Conservation (phyloP, 2,113 vertebrate species). For the Phylloscopus trochiloides region DNA sequence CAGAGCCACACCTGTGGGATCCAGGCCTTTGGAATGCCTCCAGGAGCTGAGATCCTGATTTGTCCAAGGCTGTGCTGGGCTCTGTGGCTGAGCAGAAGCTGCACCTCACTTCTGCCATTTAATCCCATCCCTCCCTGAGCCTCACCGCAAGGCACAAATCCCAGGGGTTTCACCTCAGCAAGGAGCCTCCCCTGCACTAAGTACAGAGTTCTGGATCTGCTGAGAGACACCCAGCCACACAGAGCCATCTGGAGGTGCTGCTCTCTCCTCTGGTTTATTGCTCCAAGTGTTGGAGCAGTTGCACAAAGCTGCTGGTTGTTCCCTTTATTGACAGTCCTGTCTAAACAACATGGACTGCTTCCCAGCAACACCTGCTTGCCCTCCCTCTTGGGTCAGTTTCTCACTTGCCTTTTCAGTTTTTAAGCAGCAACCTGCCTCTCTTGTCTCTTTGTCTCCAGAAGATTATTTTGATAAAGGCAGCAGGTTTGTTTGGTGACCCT, state of each 20-base stretch:
- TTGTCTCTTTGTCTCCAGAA: background rate
- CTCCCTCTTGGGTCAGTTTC: background rate
- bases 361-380: background rate
- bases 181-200: background rate
- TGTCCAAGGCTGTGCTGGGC: background rate
- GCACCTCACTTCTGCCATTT: fast-evolving
- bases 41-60: background rate
- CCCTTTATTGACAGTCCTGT: background rate
- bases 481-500: fast-evolving
- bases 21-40: background rate
- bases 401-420: background rate
- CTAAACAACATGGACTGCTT: background rate
- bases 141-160: background rate
- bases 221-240: background rate
- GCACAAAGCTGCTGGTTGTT: background rate
- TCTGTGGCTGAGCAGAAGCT: background rate
- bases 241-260: background rate
- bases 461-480: background rate
- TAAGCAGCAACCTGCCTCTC: background rate
- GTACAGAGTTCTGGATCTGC: background rate
- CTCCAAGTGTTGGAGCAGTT: background rate
- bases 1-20: no score
- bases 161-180: fast-evolving
- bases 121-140: background rate
- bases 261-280: background rate